A percentile compares a stretch with the other conserved stretches of the same genome.
phyloP scores from a whole-genome alignment of 1,140 invertebrate genomes.

The Drosophila neocordata region DNA sequence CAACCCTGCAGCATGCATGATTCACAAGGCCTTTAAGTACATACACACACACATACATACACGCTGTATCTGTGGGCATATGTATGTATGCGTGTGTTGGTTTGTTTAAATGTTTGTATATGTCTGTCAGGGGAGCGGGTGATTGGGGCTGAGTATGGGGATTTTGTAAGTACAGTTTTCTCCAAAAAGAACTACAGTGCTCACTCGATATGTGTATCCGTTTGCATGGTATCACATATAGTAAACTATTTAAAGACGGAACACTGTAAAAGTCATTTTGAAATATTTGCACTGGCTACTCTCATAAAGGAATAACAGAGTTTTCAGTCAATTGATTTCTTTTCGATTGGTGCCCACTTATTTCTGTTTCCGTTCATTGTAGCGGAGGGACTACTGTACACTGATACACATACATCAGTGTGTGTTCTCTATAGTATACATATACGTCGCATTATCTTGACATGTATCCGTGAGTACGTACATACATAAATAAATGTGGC shows the following conservation, averaged over 20 bases:
- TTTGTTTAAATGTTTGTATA: neutral
- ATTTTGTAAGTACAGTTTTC: neutral
- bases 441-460: slow-evolving; percentile 1
- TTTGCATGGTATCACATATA: too few species aligned
- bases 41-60: neutral
- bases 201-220: neutral
- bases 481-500: slow-evolving; percentile 8
- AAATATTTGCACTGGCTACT: too few species aligned
- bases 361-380: neutral
- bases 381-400: neutral
- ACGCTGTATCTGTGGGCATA: neutral
- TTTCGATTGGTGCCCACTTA: too few species aligned
- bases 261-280: too few species aligned
- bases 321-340: too few species aligned
- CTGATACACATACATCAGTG: neutral
- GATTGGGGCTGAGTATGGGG: neutral
- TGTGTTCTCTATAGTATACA: slow-evolving; percentile 1
- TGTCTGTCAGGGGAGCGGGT: slow-evolving; percentile 2
- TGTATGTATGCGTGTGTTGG: neutral
- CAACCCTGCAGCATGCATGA: slow-evolving; percentile 17
- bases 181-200: neutral
- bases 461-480: slow-evolving; percentile 4
- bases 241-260: too few species aligned
- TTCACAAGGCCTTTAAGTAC: slow-evolving; percentile 13
- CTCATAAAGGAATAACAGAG: too few species aligned